These are phyloP conservation scores for Sinelater perroti DNA, from an alignment of 2,888 invertebrate species.

Conservation along the genomic window DNA sequence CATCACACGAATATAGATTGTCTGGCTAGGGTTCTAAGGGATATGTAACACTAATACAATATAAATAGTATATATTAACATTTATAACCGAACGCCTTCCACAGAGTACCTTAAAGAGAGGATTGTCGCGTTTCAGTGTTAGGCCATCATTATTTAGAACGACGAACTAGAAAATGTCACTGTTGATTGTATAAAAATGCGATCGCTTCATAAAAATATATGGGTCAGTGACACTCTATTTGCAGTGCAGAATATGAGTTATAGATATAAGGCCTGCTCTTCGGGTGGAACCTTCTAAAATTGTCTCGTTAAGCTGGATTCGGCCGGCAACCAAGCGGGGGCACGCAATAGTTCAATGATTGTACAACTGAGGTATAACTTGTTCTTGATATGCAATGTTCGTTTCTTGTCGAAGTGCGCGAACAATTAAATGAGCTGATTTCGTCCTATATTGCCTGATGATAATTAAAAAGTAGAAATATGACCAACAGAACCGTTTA, in stretches of 20 bases:
- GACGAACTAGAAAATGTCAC: constrained; percentile 53
- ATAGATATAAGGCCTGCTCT: constrained; percentile 43
- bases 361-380: constrained; percentile 27
- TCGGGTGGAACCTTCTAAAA: constrained; percentile 46
- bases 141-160: constrained; percentile 60
- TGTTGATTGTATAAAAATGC: constrained; percentile 48
- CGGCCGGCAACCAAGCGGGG: too few species aligned
- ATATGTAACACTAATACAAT: constrained; percentile 39
- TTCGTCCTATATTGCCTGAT: too few species aligned
- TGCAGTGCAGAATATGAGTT: constrained; percentile 5
- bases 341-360: too few species aligned
- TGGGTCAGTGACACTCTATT: constrained; percentile 34
- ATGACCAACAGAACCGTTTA: too few species aligned
- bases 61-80: constrained; percentile 54
- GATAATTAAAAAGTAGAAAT: too few species aligned
- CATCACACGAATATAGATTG: constrained; percentile 59
- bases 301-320: constrained; percentile 20
- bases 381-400: constrained; percentile 29
- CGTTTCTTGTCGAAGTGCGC: constrained; percentile 16
- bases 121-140: constrained; percentile 62
- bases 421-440: too few species aligned
- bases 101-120: constrained; percentile 47
- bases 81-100: constrained; percentile 39
- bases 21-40: constrained; percentile 53
- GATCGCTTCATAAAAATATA: constrained; percentile 46